Conservation (phyloP, 53 echinoderm and acorn worm genomes). For the Holothuria leucospilota region DNA sequence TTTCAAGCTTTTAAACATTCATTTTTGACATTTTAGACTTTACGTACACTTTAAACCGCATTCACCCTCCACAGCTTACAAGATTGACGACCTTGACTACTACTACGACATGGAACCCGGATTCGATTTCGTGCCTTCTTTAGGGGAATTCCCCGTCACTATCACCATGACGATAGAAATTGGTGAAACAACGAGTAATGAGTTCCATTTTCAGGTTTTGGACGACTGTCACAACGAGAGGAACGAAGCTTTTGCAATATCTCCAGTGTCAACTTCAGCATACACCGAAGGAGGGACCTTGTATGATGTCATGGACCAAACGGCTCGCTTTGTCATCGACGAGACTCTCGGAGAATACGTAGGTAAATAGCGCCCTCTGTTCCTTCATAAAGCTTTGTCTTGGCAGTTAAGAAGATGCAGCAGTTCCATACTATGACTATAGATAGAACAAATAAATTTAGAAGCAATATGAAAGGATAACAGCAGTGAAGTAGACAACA, state of each 20-base stretch:
- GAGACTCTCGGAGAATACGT: not conserved
- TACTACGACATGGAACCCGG: conserved; percentile 12
- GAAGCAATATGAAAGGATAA: too few relatives aligned
- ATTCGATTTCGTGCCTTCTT: conserved; percentile 16
- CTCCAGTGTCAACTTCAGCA: not conserved
- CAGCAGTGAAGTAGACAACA: too few relatives aligned
- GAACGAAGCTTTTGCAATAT: not conserved
- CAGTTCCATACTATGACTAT: too few relatives aligned
- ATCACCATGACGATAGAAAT: not conserved
- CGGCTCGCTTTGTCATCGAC: not conserved
- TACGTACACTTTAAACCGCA: too few relatives aligned
- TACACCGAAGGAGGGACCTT: not conserved
- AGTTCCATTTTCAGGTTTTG: not conserved
- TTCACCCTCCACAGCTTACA: not conserved
- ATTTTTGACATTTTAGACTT: too few relatives aligned
- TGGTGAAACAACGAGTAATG: not conserved
- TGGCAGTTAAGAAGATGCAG: too few relatives aligned
- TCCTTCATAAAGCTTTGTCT: too few relatives aligned
- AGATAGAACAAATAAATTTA: too few relatives aligned
- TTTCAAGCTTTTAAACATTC: too few relatives aligned
- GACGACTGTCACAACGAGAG: conserved; percentile 17
- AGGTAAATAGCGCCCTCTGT: too few relatives aligned
- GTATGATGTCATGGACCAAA: conserved; percentile 1
- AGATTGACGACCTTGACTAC: not conserved
- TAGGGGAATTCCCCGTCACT: conserved; percentile 7